Conservation (phyloP, 2,113 vertebrate genomes). For the Lota lota region DNA sequence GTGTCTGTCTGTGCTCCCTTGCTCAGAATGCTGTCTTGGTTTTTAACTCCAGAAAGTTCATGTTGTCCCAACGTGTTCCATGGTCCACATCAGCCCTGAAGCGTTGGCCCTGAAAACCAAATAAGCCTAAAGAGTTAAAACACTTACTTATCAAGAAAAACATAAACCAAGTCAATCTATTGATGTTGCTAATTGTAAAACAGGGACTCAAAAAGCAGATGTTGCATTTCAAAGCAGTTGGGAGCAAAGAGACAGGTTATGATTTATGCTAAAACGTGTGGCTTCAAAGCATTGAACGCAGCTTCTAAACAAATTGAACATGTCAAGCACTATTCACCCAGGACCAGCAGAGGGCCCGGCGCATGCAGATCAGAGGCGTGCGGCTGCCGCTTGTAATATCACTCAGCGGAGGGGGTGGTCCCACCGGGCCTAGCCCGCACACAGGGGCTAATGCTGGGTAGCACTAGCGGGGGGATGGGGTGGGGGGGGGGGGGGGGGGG, state of each 20-base stretch:
- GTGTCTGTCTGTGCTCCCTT: conserved; percentile 27
- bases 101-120: conserved; percentile 43
- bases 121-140: conserved; percentile 47
- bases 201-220: conserved; percentile 78
- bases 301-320: conserved; percentile 85
- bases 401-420: conserved; percentile 72
- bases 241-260: conserved; percentile 77
- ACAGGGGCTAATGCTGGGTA: conserved; percentile 59
- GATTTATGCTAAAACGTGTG: conserved; percentile 82
- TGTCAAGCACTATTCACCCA: conserved; percentile 83
- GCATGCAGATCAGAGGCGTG: conserved; percentile 75
- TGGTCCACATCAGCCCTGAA: conserved; percentile 39
- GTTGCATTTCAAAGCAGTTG: conserved; percentile 81
- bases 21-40: conserved; percentile 29
- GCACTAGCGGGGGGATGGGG: conserved; percentile 32
- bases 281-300: conserved; percentile 79
- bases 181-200: conserved; percentile 82
- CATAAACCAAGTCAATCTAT: conserved; percentile 73
- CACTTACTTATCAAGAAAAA: conserved; percentile 74
- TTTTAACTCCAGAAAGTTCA: conserved; percentile 24
- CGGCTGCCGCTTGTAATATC: conserved; percentile 79
- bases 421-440: conserved; percentile 63
- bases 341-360: conserved; percentile 71
- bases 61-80: background rate
- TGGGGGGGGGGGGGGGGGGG: conserved; percentile 57